phyloP scores from a whole-genome alignment of 2,113 vertebrate species.

The Lathamus discolor region DNA sequence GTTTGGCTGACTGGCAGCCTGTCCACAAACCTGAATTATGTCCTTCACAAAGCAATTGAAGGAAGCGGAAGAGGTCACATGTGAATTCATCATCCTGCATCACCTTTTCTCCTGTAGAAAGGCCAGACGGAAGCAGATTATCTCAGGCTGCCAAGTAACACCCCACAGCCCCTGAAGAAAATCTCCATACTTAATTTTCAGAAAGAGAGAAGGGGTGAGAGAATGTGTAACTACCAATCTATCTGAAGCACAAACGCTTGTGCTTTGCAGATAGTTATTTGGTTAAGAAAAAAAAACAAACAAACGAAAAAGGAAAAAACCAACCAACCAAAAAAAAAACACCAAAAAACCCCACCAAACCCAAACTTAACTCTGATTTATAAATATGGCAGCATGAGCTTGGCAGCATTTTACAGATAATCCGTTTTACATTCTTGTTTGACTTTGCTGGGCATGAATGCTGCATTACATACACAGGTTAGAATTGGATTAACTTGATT shows the following conservation, averaged over 20 bases:
- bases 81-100: conserved; percentile 96
- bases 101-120: conserved; percentile 91
- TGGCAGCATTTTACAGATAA: conserved; percentile 75
- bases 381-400: conserved; percentile 69
- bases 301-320: too few species aligned
- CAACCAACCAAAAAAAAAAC: background rate
- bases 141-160: background rate
- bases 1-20: background rate
- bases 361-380: conserved; percentile 24
- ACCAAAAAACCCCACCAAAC: background rate
- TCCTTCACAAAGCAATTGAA: conserved; percentile 94
- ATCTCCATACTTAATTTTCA: background rate
- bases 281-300: background rate
- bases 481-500: background rate
- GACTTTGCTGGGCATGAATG: background rate
- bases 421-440: background rate
- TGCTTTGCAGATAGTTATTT: conserved; percentile 68
- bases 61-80: conserved; percentile 96
- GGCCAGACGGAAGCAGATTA: conserved; percentile 49
- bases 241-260: conserved; percentile 68
- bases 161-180: background rate
- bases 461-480: background rate
- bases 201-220: conserved; percentile 5
- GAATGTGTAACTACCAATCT: conserved; percentile 50
- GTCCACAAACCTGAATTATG: conserved; percentile 90